Evolutionary conservation across 2,797 vertebrate genomes (phyloP).

Genomic region (Phoebastria nigripes): DNA sequence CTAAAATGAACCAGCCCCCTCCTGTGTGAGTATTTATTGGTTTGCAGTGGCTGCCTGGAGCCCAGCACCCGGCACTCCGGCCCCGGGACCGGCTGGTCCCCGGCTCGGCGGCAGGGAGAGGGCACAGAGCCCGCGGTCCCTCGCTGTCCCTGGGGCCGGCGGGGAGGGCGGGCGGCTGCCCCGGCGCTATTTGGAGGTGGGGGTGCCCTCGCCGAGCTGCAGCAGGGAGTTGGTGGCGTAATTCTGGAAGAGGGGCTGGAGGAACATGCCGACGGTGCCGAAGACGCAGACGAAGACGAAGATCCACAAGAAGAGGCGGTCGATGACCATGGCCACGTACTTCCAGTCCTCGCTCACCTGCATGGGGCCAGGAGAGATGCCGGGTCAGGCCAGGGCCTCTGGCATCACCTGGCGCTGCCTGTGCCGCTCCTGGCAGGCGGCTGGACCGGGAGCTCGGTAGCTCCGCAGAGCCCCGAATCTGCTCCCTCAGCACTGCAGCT

Average conservation of each 20-base stretch:
- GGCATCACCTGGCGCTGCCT: neutral
- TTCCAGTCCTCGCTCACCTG: constrained; percentile 99
- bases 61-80: neutral
- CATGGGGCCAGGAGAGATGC: rapidly evolving
- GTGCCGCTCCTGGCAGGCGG: rapidly evolving
- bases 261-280: constrained; percentile 94
- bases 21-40: constrained; percentile 33
- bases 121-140: rapidly evolving
- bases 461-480: neutral
- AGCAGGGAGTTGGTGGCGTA: constrained; percentile 82
- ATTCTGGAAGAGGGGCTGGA: constrained; percentile 97
- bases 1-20: neutral
- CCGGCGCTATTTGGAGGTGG: constrained; percentile 66
- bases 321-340: constrained; percentile 98
- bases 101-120: rapidly evolving
- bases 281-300: constrained; percentile 95
- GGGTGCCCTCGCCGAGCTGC: constrained; percentile 61
- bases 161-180: neutral
- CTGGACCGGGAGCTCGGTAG: rapidly evolving
- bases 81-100: neutral
- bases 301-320: constrained; percentile 97
- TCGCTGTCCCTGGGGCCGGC: constrained; percentile 42
- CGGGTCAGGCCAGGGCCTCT: neutral
- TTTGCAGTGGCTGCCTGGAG: neutral
- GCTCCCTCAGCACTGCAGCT: neutral